Evolutionary conservation across 2,797 vertebrate species (phyloP).

Genomic region (Alosa sapidissima): DNA sequence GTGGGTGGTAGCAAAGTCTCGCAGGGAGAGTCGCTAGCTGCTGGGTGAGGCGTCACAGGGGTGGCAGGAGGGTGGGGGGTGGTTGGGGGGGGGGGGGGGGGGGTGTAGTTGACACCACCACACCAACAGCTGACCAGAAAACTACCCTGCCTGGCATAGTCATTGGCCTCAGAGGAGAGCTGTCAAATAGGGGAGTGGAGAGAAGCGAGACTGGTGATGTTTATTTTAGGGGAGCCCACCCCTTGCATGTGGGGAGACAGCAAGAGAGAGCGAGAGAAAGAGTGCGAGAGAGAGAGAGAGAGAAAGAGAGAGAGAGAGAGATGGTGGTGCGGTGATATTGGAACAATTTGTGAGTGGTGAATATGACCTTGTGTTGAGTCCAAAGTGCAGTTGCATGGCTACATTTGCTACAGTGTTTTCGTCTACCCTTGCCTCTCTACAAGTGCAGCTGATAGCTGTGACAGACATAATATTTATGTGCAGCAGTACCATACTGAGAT

Average conservation of each 20-base stretch:
- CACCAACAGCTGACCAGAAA: slow-evolving; percentile 76
- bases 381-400: slow-evolving; percentile 46
- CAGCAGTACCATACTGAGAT: background rate
- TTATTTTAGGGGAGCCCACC: slow-evolving; percentile 78
- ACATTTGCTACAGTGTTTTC: slow-evolving; percentile 43
- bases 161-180: slow-evolving; percentile 74
- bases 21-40: background rate
- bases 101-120: slow-evolving; percentile 61
- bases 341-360: slow-evolving; percentile 26
- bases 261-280: slow-evolving; percentile 35
- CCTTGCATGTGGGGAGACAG: slow-evolving; percentile 54
- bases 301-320: background rate
- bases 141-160: slow-evolving; percentile 69
- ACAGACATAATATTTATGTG: background rate
- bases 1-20: slow-evolving; percentile 40
- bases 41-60: background rate
- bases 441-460: slow-evolving; percentile 7
- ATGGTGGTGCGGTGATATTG: slow-evolving; percentile 5
- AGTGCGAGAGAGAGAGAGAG: background rate
- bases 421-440: background rate
- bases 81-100: slow-evolving; percentile 51
- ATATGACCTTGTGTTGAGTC: slow-evolving; percentile 50
- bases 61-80: slow-evolving; percentile 45
- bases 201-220: slow-evolving; percentile 65
- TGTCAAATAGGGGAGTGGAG: slow-evolving; percentile 63